These are phyloP conservation scores for Dicaeum eximium DNA, from an alignment of 2,113 vertebrate genomes.

Conservation along the genomic window DNA sequence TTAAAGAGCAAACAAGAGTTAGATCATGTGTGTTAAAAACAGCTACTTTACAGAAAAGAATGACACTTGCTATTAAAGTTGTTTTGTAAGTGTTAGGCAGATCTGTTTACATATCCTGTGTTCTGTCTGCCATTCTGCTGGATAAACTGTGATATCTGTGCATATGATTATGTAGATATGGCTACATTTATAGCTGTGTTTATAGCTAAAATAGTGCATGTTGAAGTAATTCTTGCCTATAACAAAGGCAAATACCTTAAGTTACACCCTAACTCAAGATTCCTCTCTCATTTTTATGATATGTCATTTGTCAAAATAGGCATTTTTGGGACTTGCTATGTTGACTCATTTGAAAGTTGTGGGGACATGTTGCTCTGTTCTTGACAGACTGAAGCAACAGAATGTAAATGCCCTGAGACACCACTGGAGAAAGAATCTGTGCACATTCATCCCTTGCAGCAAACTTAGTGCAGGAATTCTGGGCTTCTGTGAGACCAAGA, in stretches of 20 bases:
- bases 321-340: neutral
- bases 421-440: neutral
- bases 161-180: conserved; percentile 29
- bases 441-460: neutral
- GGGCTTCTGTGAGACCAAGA: neutral
- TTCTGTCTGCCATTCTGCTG: neutral
- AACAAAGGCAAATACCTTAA: neutral
- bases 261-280: neutral
- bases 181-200: neutral
- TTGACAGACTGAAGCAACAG: neutral
- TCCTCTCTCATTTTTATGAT: neutral
- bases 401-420: neutral
- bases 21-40: conserved; percentile 69
- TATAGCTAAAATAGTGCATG: neutral
- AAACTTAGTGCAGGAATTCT: neutral
- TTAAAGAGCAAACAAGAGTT: conserved; percentile 79
- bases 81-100: conserved; percentile 26
- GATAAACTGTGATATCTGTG: conserved; percentile 31
- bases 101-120: neutral
- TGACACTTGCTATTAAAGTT: conserved; percentile 58
- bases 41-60: conserved; percentile 64
- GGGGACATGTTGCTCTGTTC: neutral
- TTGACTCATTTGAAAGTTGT: neutral
- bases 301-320: neutral
- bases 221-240: neutral